Percentiles rank a stretch among this genome's conserved stretches.
Conservation (phyloP, 2,888 invertebrate species). For the Pandemis heparana region DNA sequence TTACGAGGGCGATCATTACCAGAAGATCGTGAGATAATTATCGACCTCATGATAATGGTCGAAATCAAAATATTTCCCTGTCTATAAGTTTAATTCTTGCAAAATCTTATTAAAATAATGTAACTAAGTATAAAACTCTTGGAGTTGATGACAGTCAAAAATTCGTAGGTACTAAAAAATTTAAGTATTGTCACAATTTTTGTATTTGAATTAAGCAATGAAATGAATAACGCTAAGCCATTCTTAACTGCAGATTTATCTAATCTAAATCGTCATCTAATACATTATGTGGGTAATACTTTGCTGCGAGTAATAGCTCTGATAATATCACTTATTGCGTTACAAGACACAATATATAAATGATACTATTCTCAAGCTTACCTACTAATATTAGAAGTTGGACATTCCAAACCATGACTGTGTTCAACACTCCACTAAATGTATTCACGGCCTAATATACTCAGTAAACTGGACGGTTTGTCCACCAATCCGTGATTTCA, state of each 20-base stretch:
- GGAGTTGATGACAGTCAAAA: not conserved
- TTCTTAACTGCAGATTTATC: slow-evolving; percentile 1
- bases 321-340: not conserved
- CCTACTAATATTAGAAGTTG: too few species aligned
- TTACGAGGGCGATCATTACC: too few species aligned
- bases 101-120: too few species aligned
- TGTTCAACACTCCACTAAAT: slow-evolving; percentile 20
- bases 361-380: not conserved
- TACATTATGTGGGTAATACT: not conserved
- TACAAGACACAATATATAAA: not conserved
- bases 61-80: too few species aligned
- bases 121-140: not conserved
- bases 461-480: slow-evolving; percentile 37
- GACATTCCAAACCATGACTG: not conserved
- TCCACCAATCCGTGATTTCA: slow-evolving; percentile 43
- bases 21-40: too few species aligned
- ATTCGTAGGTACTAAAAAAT: too few species aligned
- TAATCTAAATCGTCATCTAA: slow-evolving; percentile 9
- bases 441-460: slow-evolving; percentile 41
- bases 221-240: not conserved
- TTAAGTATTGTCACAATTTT: too few species aligned
- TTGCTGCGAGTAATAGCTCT: slow-evolving; percentile 3
- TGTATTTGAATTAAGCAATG: not conserved
- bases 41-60: too few species aligned
- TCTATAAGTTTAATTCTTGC: too few species aligned